Evolutionary conservation across 2,113 vertebrate species (phyloP), one percentile per base, ranked within the genome.

Genomic region (Xyrauchen texanus): DNA sequence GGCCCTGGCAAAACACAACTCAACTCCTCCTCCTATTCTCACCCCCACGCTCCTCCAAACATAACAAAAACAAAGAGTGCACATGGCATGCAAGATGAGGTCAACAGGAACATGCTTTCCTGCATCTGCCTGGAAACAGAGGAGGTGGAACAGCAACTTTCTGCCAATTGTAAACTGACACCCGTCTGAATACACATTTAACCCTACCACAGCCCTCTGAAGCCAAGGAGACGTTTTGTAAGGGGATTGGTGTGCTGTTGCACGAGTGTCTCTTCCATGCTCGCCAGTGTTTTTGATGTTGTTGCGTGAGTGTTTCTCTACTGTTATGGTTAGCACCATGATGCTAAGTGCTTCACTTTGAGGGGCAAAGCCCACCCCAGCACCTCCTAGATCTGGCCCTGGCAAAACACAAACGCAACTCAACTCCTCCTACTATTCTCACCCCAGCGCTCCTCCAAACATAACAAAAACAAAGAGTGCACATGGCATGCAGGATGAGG

Each of bases 401-500:
- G n/a, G 42, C 12, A 62, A 58, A 65, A 64, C 49, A 51, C 58
- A 66, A 55, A 42, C n/a, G n/a, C n/a, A n/a, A 44, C 47, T 15
- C 42, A 11, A 0, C 9, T 44, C 8, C 7, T 45, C 21, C 52
- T n/a, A n/a, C n/a, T n/a, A n/a, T 52, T 7, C 68, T 64, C 47
- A 53, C 8, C 12, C 42, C n/a, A n/a, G 13, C 8, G 15, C 9
- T 74, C 7, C 15, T 62, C 46, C 45, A 63, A 44, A 74, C 71
- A 69, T 47, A 16, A 76, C 9, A 78, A 62, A 70, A 71, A 77
- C 72, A 83, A 65, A 65, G n/a, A n/a, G n/a, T n/a, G 47, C 10
- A 61, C 69, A 42, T n/a, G 64, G 11, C 58, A 60, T 49, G 7
- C 58, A 34, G 63, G 7, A 53, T 63, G 55, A n/a, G 47, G 77